Percentiles rank a stretch among this genome's conserved stretches.
Conservation (phyloP, 2,888 invertebrate genomes). For the Apodemia zela region DNA sequence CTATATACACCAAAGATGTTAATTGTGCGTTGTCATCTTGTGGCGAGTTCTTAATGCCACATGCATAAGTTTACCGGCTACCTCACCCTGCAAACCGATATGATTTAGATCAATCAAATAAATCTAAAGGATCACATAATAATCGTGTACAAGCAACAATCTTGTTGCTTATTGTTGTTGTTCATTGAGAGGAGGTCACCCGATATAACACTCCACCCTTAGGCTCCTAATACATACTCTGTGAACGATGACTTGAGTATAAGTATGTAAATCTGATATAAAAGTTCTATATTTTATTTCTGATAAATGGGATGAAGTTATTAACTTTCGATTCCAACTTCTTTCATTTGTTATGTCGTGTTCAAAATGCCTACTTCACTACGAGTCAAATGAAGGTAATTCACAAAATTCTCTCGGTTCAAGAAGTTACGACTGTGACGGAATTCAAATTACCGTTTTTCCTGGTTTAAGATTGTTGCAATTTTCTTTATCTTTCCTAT, state of each 20-base stretch:
- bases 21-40: too few species aligned
- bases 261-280: slow-evolving; percentile 10
- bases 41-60: too few species aligned
- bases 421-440: slow-evolving; percentile 73
- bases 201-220: neutral
- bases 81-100: too few species aligned
- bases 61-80: too few species aligned
- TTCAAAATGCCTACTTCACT: slow-evolving; percentile 70
- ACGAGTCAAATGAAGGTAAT: slow-evolving; percentile 71
- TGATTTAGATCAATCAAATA: neutral
- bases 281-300: slow-evolving; percentile 41
- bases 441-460: slow-evolving; percentile 77
- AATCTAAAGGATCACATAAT: neutral
- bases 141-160: neutral
- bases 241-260: neutral
- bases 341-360: slow-evolving; percentile 77
- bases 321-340: slow-evolving; percentile 76
- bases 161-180: neutral
- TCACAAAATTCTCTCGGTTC: slow-evolving; percentile 68
- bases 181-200: neutral
- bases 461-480: slow-evolving; percentile 51
- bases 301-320: slow-evolving; percentile 79
- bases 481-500: neutral
- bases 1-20: too few species aligned
- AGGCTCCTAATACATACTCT: neutral